Conservation (phyloP, 1,140 invertebrate species). For the Diprion similis region DNA sequence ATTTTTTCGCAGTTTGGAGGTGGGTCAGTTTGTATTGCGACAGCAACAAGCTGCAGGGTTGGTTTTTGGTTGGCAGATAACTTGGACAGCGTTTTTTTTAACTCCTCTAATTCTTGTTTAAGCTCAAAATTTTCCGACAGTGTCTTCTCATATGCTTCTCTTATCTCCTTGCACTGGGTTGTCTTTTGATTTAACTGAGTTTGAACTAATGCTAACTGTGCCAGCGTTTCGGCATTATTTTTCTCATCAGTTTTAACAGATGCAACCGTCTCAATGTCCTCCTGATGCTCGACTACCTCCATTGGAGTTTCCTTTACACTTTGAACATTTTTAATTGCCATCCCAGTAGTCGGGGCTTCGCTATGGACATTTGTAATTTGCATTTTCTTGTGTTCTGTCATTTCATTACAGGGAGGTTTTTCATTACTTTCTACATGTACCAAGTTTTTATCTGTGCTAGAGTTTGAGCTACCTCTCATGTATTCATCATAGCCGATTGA, state of each 20-base stretch:
- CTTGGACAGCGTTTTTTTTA: constrained; percentile 37
- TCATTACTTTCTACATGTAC: background rate
- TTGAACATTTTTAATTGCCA: background rate
- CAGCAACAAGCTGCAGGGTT: constrained; percentile 30
- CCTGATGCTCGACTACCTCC: constrained; percentile 23
- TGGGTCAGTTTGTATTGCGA: constrained; percentile 40
- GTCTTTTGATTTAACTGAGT: constrained; percentile 34
- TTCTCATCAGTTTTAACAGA: constrained; percentile 16
- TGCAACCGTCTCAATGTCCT: constrained; percentile 15
- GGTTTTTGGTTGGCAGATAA: constrained; percentile 30
- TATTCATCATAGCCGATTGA: constrained; percentile 48
- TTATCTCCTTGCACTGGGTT: constrained; percentile 34
- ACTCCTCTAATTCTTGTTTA: constrained; percentile 42
- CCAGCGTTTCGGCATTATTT: constrained; percentile 19
- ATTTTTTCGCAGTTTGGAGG: background rate
- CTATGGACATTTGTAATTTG: constrained; percentile 34
- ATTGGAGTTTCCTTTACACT: background rate
- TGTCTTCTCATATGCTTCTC: constrained; percentile 41
- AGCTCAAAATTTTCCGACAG: constrained; percentile 44
- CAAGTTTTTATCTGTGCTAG: background rate
- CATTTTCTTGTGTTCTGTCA: constrained; percentile 4
- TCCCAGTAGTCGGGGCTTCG: constrained; percentile 23
- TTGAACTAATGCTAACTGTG: constrained; percentile 30
- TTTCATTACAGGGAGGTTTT: background rate
- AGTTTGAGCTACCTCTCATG: constrained; percentile 28